Evolutionary conservation across 2,113 vertebrate species (phyloP), one percentile per base, ranked within the genome.

Genomic region (Cheirogaleus medius): DNA sequence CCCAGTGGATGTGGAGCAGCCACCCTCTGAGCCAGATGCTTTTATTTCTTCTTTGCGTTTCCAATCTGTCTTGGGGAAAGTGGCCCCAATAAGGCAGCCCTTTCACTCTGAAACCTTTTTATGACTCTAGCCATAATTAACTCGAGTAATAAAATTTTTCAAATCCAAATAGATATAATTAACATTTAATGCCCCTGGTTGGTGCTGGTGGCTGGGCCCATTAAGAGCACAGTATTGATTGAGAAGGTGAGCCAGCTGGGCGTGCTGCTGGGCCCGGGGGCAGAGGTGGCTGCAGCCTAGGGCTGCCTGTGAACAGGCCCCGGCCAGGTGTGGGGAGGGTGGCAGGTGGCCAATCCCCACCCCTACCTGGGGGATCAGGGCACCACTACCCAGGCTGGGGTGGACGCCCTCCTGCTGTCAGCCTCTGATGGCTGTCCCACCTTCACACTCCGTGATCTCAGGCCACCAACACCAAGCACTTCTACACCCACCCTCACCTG

Each of bases 81-180:
- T 97, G 97, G 97, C 97, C 98, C 98, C 97, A 94, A 95, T 97
- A 97, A 98, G 96, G 95, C 98, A 98, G 96, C 96, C 95, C 97
- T 98, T 98, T 98, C 95, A 96, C 97, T 98, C 97, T 98, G 97
- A 98, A 98, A 98, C 97, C 97, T 98, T 98, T 99, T 99, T 98
- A 99, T 42, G 74, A 98, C 98, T 98, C 97, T 4, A 93, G 89
- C 97, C 98, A 98, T 98, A 98, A 99, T 98, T 99, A 99, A 98
- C 97, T 98, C 15, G 44, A 98, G 98, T 98, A 97, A 98, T 98
- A 98, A 98, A 92, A 54, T 92, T 98, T 98, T 99, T 99, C 95
- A 0, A 98, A 98, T 98, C 98, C 98, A 98, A 98, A 98, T 98
- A 99, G 98, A 98, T 98, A 99, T 97, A 98, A 99, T 98, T 98